Evolutionary conservation across 2,888 invertebrate genomes (phyloP), one percentile per base, ranked within the genome.

Genomic region (Drosophila pullipes): DNA sequence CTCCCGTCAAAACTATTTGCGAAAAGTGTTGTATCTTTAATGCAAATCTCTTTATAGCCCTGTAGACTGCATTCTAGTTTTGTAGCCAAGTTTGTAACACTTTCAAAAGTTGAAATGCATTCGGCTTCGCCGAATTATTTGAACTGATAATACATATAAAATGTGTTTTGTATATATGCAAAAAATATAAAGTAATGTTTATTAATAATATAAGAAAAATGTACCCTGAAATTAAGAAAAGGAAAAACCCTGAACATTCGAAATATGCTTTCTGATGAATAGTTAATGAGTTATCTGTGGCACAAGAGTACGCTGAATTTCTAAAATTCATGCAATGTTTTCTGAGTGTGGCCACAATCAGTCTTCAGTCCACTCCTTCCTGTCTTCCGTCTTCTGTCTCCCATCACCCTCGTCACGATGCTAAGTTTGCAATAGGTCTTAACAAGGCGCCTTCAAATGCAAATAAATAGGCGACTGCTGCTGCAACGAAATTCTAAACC

Each of bases 401-500:
- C 9, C 9, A 13, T 18, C 10, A 4, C 10, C 2, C 41, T 49
- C 9, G 30, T 25, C 16, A 18, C 10, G 16, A 28, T 61, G 58
- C 22, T 10, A 59, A 47, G 39, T n/a, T 61, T 72, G 60, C 62
- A 66, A 69, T 39, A 55, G 55, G 64, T 47, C 53, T 69, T 82
- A 83, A 81, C 81, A 83, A 86, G 75, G 30, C 66, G 74, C 58
- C 78, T 74, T 86, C 68, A 76, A 78, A 86, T 81, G 79, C 70
- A 83, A 86, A 84, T 82, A 31, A 39, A 41, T 39, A 10, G 33
- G 59, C 28, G 30, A 64, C 35, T 33, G 63, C 47, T 35, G 50
- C 28, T 13, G 25, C 35, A 30, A 47, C 28, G 47, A 49, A 47
- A 54, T 33, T 35, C 52, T 47, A 55, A 35, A 18, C 41, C 66